Conservation (phyloP, 1,140 invertebrate genomes). For the Drosophila mayri region DNA sequence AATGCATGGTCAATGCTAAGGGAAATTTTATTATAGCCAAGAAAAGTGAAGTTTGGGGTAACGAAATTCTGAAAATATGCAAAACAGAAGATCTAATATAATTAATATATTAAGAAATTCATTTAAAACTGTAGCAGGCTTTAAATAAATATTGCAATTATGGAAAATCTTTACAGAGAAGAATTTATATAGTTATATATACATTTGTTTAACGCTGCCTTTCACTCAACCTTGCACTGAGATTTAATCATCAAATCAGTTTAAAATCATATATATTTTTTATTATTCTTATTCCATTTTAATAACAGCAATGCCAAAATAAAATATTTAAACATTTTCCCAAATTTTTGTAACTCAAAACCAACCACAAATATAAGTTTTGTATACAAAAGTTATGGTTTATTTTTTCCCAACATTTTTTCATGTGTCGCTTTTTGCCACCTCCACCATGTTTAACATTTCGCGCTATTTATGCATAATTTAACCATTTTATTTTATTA, state of each 20-base stretch:
- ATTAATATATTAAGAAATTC: too few species aligned
- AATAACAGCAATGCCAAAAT: not conserved
- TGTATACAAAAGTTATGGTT: not conserved
- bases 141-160: too few species aligned
- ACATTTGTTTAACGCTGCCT: too few species aligned
- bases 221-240: too few species aligned
- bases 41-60: not conserved
- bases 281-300: too few species aligned
- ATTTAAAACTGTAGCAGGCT: too few species aligned
- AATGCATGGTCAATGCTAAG: not conserved
- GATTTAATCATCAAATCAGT: too few species aligned
- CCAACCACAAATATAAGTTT: not conserved
- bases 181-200: too few species aligned
- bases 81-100: too few species aligned
- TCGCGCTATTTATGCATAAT: constrained; percentile 53
- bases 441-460: constrained; percentile 47
- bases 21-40: not conserved
- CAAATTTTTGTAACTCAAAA: not conserved
- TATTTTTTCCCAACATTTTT: not conserved
- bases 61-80: too few species aligned
- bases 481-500: constrained; percentile 63
- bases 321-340: not conserved
- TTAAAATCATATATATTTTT: too few species aligned
- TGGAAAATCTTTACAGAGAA: too few species aligned
- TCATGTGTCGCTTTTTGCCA: constrained; percentile 10